Evolutionary conservation across 2,113 vertebrate genomes (phyloP).

Genomic region (Gymnarchus niloticus): DNA sequence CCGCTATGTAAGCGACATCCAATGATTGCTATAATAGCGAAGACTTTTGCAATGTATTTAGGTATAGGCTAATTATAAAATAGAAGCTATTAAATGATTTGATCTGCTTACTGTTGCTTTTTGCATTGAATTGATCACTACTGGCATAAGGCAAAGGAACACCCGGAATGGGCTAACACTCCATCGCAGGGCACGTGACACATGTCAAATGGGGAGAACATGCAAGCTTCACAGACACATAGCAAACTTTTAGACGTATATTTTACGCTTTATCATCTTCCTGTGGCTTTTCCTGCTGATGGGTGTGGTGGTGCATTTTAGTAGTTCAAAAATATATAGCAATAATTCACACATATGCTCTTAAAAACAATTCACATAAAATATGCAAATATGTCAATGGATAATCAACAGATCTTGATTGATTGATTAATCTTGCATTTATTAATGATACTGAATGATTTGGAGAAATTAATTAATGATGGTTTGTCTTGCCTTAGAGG

Average conservation of each 20-base stretch:
- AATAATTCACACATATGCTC: neutral
- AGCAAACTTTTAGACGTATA: neutral
- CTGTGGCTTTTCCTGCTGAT: neutral
- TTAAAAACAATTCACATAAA: neutral
- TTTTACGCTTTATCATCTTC: no score
- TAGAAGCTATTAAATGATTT: neutral
- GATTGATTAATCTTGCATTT: neutral
- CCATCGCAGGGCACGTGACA: neutral
- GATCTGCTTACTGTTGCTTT: neutral
- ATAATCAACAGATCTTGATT: neutral
- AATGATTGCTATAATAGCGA: neutral
- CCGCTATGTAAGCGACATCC: neutral
- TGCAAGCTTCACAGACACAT: neutral
- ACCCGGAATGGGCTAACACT: neutral
- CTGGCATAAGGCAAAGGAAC: neutral
- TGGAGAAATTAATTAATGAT: neutral
- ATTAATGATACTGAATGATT: neutral
- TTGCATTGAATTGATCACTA: no score
- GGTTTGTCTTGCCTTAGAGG: neutral
- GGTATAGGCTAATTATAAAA: neutral
- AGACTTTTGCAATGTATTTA: neutral
- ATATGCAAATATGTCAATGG: neutral
- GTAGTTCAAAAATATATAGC: neutral
- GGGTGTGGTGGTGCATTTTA: no score
- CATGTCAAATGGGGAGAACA: neutral